Conservation (phyloP, 2,888 invertebrate species). For the Chironomus riparius region DNA sequence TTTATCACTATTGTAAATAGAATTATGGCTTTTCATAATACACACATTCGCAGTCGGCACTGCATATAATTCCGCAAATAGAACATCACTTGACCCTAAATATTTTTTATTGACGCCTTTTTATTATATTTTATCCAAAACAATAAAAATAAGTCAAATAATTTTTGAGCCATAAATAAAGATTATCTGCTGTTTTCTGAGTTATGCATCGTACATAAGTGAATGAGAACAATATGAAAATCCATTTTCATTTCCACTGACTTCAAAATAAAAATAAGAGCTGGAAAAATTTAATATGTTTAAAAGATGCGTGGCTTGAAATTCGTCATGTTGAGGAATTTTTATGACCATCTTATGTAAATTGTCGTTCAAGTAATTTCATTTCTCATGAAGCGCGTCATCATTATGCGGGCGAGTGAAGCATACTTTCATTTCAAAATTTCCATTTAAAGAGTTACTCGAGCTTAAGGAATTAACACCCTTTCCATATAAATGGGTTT, state of each 20-base stretch:
- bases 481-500: slow-evolving; percentile 20
- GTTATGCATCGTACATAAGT: not conserved
- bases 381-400: not conserved
- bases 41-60: not conserved
- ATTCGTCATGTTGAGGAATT: slow-evolving; percentile 17
- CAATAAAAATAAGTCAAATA: slow-evolving; percentile 25
- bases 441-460: not conserved
- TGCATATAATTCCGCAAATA: not conserved
- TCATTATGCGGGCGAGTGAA: slow-evolving; percentile 14
- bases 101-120: slow-evolving; percentile 10
- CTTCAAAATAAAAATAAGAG: not conserved
- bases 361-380: slow-evolving; percentile 1
- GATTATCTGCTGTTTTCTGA: slow-evolving; percentile 9
- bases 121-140: not conserved
- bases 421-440: not conserved
- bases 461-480: slow-evolving; percentile 11
- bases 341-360: slow-evolving; percentile 22
- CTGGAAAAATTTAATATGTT: not conserved
- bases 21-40: not conserved
- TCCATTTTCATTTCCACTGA: too few relatives aligned
- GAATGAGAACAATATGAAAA: too few relatives aligned
- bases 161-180: slow-evolving; percentile 21
- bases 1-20: slow-evolving; percentile 5
- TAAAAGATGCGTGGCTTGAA: not conserved
- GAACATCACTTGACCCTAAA: not conserved